A percentile compares a stretch with the other conserved stretches of the same genome.
Evolutionary conservation across 2,797 vertebrate species (phyloP).

Genomic region (Simalia tracyae): DNA sequence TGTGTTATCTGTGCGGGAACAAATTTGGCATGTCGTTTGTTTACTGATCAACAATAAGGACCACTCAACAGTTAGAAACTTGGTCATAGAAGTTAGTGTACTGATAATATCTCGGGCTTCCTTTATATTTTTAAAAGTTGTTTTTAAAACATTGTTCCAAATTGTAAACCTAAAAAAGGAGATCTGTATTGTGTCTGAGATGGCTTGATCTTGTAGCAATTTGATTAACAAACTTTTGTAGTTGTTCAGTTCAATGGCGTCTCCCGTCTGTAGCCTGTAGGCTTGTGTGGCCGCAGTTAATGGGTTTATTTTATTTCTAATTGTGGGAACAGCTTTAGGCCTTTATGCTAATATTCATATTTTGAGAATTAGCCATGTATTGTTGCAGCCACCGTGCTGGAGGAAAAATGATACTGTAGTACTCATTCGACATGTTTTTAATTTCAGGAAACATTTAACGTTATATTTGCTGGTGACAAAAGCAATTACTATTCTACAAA

Average conservation of each 20-base stretch:
- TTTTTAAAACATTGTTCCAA: constrained; percentile 51
- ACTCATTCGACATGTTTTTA: constrained; percentile 31
- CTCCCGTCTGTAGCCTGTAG: constrained; percentile 57
- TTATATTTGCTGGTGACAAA: constrained; percentile 2
- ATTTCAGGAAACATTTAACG: constrained; percentile 18
- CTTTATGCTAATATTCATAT: constrained; percentile 55
- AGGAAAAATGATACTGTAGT: constrained; percentile 42
- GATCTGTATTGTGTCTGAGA: constrained; percentile 50
- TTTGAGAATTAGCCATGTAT: constrained; percentile 59
- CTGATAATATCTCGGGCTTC: constrained; percentile 59
- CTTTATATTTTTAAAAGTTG: constrained; percentile 44
- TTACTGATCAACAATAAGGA: constrained; percentile 60
- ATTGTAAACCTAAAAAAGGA: constrained; percentile 46
- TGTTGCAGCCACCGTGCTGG: constrained; percentile 52
- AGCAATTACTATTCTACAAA: neutral
- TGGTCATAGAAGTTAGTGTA: constrained; percentile 48
- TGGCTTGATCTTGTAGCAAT: constrained; percentile 59
- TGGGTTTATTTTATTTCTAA: constrained; percentile 63
- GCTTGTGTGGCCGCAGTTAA: constrained; percentile 46
- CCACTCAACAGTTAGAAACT: constrained; percentile 53
- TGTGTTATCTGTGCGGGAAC: constrained; percentile 57
- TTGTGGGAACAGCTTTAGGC: constrained; percentile 53
- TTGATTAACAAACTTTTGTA: constrained; percentile 57
- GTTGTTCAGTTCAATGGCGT: constrained; percentile 59
- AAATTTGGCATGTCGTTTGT: constrained; percentile 59